Base-by-base conservation (phyloP, 1,140 invertebrate genomes). In the Wiebesia pumilae region DNA sequence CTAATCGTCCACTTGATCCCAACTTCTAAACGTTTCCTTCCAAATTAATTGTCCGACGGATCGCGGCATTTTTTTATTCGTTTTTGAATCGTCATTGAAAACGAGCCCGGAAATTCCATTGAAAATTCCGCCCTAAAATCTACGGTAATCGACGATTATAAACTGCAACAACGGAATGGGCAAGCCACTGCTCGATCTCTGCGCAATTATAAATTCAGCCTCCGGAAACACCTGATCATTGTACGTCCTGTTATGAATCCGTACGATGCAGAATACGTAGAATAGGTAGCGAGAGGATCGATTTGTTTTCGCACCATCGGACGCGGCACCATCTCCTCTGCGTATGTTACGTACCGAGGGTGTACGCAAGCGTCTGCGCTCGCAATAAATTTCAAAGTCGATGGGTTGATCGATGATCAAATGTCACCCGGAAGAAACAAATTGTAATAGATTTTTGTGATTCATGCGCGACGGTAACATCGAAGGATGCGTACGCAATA, bases 291-390 rank as follows among this genome's bases (percentile, higher is more conserved):
- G 6, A 1, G 4, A 58, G 16, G n/a, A 33, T 62, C 9, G 16
- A 79, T 33, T 80, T 38, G 30, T 54, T 51, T 33, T 51, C 27
- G 58, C 58, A 10, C 24, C 27, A 27, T 3, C 58, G 14, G 58
- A 62, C 14, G 58, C 14, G 58, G 21, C 58, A 62, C 24, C n/a
- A n/a, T n/a, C n/a, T 62, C 58, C 21, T 27, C 58, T 10, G 58
- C 3, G 14, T 47, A 47, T n/a, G n/a, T 62, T 62, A 62, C 40
- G 16, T 24, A 71, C 14, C 21, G 16, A 3, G 35, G 33, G 4
- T 38, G 40, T 85, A 87, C 87, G 88, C 78, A 47, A 80, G 86
- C 88, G 85, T 84, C 33, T 71, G 40, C 33, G 35, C 4, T 38
- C 21, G 33, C 69, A 21, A 71, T 71, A 38, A 71, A 71, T 71